Evolutionary conservation across 53 echinoderm and acorn worm species (phyloP).

Genomic region (Astropecten irregularis): DNA sequence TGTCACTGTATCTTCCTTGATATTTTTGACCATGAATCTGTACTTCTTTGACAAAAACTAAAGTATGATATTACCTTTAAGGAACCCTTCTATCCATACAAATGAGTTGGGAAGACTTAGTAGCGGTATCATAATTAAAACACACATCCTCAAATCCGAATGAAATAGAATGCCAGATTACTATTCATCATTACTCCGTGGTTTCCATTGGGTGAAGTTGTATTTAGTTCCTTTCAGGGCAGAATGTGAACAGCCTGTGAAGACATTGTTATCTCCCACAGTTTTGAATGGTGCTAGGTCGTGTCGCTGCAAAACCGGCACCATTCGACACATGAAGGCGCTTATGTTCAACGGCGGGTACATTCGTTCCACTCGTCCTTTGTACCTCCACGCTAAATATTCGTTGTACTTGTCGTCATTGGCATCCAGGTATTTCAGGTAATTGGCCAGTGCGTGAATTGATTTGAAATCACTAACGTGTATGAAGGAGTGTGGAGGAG

Average conservation of each 20-base stretch:
- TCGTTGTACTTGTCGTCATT: slow-evolving; percentile 80
- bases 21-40: too few species aligned
- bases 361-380: slow-evolving; percentile 59
- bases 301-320: neutral
- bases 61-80: too few species aligned
- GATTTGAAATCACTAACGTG: slow-evolving; percentile 74
- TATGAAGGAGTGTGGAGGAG: slow-evolving; percentile 75
- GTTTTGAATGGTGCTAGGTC: neutral
- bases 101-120: too few species aligned
- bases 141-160: too few species aligned
- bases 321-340: slow-evolving; percentile 4
- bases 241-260: neutral
- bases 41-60: too few species aligned
- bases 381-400: slow-evolving; percentile 73
- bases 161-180: too few species aligned
- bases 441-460: slow-evolving; percentile 64
- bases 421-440: slow-evolving; percentile 16
- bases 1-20: too few species aligned
- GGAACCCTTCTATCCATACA: too few species aligned
- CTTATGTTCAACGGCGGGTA: slow-evolving; percentile 58
- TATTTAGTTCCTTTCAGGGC: neutral
- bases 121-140: too few species aligned
- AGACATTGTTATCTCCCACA: neutral
- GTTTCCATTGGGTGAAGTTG: too few species aligned
- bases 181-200: too few species aligned